phyloP scores from a whole-genome alignment of 2,888 invertebrate genomes.

The Syritta pipiens region DNA sequence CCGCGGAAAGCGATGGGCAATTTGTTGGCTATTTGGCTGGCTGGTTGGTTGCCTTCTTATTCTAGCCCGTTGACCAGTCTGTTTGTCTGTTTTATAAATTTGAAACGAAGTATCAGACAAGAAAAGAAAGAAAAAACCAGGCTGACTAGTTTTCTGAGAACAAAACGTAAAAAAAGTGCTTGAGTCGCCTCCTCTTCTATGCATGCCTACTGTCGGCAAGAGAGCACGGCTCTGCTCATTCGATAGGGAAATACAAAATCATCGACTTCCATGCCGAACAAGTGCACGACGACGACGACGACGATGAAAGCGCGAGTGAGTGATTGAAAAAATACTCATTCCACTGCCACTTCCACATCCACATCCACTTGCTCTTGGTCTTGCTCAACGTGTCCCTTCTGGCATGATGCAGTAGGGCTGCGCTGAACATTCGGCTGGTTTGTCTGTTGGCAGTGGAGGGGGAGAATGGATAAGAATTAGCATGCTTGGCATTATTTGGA shows the following conservation, averaged over 20 bases:
- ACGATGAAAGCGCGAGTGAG: not conserved
- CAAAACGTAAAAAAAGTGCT: no score
- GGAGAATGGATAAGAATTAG: slow-evolving; percentile 24
- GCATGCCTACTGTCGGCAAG: slow-evolving; percentile 7
- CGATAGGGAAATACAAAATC: slow-evolving; percentile 10
- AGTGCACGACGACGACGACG: slow-evolving; percentile 22
- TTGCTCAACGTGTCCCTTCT: slow-evolving; percentile 8
- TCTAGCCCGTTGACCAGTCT: not conserved
- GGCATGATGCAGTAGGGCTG: no score
- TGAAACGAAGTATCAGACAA: not conserved
- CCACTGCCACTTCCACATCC: not conserved
- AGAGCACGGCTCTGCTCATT: not conserved
- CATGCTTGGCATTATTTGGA: slow-evolving; percentile 13
- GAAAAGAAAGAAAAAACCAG: slow-evolving; percentile 26
- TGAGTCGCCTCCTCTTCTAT: slow-evolving; percentile 22
- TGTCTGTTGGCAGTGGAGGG: not conserved
- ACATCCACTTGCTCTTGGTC: not conserved
- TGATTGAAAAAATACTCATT: slow-evolving; percentile 31
- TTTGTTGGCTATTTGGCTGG: no score
- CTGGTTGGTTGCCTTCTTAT: not conserved
- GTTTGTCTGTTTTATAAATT: slow-evolving; percentile 20
- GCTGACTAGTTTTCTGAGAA: slow-evolving; percentile 54
- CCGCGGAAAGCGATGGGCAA: slow-evolving; percentile 23
- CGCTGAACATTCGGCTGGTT: no score
- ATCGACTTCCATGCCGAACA: slow-evolving; percentile 1